Percentiles rank a stretch among this genome's conserved stretches.
Evolutionary conservation across 2,888 invertebrate species (phyloP).

Genomic region (Mimachlamys varia): DNA sequence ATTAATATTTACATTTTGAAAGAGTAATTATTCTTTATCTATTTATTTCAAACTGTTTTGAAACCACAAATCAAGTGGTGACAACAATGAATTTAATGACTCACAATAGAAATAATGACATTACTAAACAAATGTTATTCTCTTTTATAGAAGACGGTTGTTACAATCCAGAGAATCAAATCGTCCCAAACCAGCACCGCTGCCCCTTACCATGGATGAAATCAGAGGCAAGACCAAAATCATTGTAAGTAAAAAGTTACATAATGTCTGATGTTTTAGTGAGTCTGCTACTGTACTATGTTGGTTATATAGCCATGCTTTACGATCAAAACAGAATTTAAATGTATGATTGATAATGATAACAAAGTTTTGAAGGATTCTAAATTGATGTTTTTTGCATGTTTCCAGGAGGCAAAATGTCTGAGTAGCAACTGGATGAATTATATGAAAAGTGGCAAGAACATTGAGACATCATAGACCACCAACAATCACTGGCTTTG

Average conservation of each 20-base stretch:
- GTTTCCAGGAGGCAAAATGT: constrained; percentile 74
- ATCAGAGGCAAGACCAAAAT: constrained; percentile 61
- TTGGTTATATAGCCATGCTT: too few relatives aligned
- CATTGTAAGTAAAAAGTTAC: constrained; percentile 58
- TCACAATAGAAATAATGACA: too few relatives aligned
- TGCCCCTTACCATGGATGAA: constrained; percentile 69
- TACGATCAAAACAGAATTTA: too few relatives aligned
- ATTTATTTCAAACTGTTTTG: too few relatives aligned
- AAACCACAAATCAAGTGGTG: too few relatives aligned
- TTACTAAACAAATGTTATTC: background rate
- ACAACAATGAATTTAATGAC: too few relatives aligned
- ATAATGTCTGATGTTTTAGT: too few relatives aligned
- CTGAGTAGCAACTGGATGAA: constrained; percentile 74
- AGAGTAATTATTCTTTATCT: too few relatives aligned
- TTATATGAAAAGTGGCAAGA: constrained; percentile 67
- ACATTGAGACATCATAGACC: constrained; percentile 9
- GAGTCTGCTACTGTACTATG: too few relatives aligned
- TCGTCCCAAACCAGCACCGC: constrained; percentile 46
- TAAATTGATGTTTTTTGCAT: constrained; percentile 34
- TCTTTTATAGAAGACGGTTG: background rate
- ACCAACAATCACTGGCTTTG: background rate
- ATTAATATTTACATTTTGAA: too few relatives aligned
- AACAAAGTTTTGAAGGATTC: too few relatives aligned
- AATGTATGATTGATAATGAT: too few relatives aligned
- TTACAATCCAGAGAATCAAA: background rate